Evolutionary conservation across 2,888 invertebrate genomes (phyloP).

Genomic region (Ectobius pallidus): DNA sequence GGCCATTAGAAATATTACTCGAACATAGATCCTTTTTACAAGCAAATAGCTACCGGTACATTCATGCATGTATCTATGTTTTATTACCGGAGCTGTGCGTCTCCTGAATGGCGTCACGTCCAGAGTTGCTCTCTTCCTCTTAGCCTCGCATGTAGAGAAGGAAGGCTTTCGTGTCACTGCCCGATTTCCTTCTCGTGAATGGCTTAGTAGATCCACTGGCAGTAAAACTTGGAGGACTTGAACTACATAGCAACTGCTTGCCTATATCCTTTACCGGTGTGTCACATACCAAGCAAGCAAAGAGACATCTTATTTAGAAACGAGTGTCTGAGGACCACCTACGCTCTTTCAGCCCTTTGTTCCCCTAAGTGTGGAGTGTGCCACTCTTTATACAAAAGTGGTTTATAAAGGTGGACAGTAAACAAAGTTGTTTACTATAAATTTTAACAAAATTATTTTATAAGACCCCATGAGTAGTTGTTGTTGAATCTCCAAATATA

Average conservation of each 20-base stretch:
- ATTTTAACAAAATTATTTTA: too few relatives aligned
- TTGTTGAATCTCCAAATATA: too few relatives aligned
- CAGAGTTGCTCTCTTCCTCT: background rate
- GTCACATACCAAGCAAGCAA: too few relatives aligned
- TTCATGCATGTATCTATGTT: conserved; percentile 13
- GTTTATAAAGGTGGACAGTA: too few relatives aligned
- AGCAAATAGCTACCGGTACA: background rate
- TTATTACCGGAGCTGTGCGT: conserved; percentile 12
- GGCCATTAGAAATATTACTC: too few relatives aligned
- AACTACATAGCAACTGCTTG: background rate
- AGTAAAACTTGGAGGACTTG: conserved; percentile 9
- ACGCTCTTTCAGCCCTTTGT: background rate
- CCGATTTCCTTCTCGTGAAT: conserved; percentile 29
- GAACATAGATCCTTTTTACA: too few relatives aligned
- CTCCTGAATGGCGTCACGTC: conserved; percentile 22
- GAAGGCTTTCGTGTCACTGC: conserved; percentile 29
- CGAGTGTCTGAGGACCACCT: background rate
- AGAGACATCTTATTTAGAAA: background rate
- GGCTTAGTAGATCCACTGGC: conserved; percentile 7
- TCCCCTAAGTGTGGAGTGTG: too few relatives aligned
- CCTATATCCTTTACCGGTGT: too few relatives aligned
- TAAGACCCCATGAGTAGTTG: too few relatives aligned
- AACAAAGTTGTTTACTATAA: too few relatives aligned
- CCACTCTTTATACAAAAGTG: background rate
- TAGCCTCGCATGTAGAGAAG: too few relatives aligned